A percentile compares a stretch with the other conserved stretches of the same genome.
Evolutionary conservation across 2,888 invertebrate species (phyloP).

Genomic region (Gonocerus acuteangulatus): DNA sequence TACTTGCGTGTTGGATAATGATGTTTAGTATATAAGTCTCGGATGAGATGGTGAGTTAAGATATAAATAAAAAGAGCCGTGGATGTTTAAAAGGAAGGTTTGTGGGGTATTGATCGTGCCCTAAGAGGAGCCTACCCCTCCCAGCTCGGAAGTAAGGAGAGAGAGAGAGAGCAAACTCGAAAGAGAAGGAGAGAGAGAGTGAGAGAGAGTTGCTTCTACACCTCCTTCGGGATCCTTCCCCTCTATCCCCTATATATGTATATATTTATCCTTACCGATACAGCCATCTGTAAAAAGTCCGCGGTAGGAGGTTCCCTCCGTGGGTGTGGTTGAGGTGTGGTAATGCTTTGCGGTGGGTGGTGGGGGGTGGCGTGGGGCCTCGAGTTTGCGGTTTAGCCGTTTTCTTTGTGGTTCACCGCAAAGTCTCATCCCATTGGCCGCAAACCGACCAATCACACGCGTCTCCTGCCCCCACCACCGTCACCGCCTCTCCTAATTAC

Average conservation of each 20-base stretch:
- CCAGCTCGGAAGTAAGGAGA: neutral
- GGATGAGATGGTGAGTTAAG: neutral
- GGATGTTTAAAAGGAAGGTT: slow-evolving; percentile 18
- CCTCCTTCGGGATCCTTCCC: neutral
- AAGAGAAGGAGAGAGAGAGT: neutral
- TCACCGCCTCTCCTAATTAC: slow-evolving; percentile 31
- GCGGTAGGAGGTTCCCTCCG: neutral
- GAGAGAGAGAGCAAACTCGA: neutral
- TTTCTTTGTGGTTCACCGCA: slow-evolving; percentile 35
- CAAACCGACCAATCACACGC: slow-evolving; percentile 29
- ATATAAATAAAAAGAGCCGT: neutral
- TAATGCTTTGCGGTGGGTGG: slow-evolving; percentile 20
- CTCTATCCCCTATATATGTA: neutral
- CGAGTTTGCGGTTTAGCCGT: slow-evolving; percentile 35
- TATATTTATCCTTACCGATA: neutral
- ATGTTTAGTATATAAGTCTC: too few species aligned
- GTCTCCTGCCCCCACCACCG: slow-evolving; percentile 20
- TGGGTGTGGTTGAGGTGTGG: slow-evolving; percentile 22
- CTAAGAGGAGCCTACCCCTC: slow-evolving; percentile 12
- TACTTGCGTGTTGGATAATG: too few species aligned
- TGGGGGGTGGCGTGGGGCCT: slow-evolving; percentile 21
- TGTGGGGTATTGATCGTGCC: slow-evolving; percentile 21
- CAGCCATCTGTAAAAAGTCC: neutral
- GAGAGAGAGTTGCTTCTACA: neutral
- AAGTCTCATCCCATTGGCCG: slow-evolving; percentile 33